Evolutionary conservation across 2,113 vertebrate genomes (phyloP), one percentile per base, ranked within the genome.

Genomic region (Xyliphius kryptos): DNA sequence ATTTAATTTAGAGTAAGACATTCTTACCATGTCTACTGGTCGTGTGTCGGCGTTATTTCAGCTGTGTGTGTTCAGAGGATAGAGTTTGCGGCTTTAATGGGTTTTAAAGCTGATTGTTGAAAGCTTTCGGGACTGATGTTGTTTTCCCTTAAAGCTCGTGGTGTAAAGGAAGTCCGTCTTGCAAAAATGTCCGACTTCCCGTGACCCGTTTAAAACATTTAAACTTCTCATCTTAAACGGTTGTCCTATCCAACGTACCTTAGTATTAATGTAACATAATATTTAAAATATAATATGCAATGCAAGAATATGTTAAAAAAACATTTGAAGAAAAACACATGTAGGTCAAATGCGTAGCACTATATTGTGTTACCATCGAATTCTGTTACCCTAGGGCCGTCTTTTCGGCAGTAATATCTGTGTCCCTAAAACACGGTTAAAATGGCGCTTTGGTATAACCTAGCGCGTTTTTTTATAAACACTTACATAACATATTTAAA

Each of bases 1-100:
- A 32, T 32, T 32, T 32, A 32, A 32, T 32, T 32, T 2, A 32
- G n/a, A n/a, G 26, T 32, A 5, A 6, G 26, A 32, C 4, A 3
- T 32, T 32, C 26, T 77, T 74, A 89, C 87, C 87, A 89, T 89
- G 51, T 64, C 83, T 77, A 56, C 17, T 69, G 38, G 14, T 1
- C 7, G 13, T 41, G 4, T 71, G 77, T 68, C 7, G 26, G 4
- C 26, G 26, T 32, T n/a, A n/a, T n/a, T n/a, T n/a, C n/a, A n/a
- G n/a, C n/a, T 7, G 11, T 22, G 15, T 2, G 1, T 15, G 66
- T 2, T 67, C 9, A 3, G 12, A 21, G 15, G 7, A 14, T 1
- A 3, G 21, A 4, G 61, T 9, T 2, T 5, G 21, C 38, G n/a
- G 32, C 51, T 50, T 47, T 55, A 21, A 57, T 22, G 14, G 6